A percentile compares a stretch with the other conserved stretches of the same genome.
These are phyloP conservation scores for Gastrophysa polygoni DNA, from an alignment of 2,888 invertebrate genomes.

Conservation along the genomic window DNA sequence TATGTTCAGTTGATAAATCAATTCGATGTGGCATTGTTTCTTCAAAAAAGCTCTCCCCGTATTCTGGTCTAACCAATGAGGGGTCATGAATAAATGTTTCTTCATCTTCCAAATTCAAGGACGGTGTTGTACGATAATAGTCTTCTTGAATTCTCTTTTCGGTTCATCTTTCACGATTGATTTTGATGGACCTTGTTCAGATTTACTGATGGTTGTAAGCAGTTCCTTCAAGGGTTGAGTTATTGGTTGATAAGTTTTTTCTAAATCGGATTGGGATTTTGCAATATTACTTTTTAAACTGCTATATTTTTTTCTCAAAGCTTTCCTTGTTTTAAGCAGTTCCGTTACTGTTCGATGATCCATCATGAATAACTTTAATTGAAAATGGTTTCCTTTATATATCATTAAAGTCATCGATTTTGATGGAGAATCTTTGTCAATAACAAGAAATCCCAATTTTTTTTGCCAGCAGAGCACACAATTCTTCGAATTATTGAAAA, in stretches of 20 bases:
- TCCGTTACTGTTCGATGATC: slow-evolving; percentile 12
- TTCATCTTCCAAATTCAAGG: background rate
- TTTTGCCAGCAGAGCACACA: too few species aligned
- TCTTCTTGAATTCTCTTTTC: background rate
- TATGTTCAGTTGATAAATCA: background rate
- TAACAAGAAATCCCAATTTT: too few species aligned
- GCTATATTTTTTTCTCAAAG: slow-evolving; percentile 13
- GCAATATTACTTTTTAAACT: slow-evolving; percentile 12
- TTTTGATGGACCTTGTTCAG: background rate
- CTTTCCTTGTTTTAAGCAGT: slow-evolving; percentile 14
- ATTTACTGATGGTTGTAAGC: background rate
- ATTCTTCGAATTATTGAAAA: too few species aligned
- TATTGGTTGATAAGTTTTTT: slow-evolving; percentile 18
- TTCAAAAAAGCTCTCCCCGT: background rate
- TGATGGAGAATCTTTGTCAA: too few species aligned
- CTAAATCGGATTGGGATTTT: slow-evolving; percentile 12
- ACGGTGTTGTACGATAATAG: background rate
- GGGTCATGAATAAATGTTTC: background rate
- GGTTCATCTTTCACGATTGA: background rate
- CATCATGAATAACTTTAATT: slow-evolving; percentile 11
- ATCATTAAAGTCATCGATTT: too few species aligned
- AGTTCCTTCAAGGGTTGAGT: slow-evolving; percentile 21
- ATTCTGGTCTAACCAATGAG: background rate
- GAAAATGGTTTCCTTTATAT: too few species aligned
- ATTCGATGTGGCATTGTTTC: background rate